Evolutionary conservation across 2,797 vertebrate species (phyloP).

Genomic region (Myiothlypis chrysogaster): DNA sequence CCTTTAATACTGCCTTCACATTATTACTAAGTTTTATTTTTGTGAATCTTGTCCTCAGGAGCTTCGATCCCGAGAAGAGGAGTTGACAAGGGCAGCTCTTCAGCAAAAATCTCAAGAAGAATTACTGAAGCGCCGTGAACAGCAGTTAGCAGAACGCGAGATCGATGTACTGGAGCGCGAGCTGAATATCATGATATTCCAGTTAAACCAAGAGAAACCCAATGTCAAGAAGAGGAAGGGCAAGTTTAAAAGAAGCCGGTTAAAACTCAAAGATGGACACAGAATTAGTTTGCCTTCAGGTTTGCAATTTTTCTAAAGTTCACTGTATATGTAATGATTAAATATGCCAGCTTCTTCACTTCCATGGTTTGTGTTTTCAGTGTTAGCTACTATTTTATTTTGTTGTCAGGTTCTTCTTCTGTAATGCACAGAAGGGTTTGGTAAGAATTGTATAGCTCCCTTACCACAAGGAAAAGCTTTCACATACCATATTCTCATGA

Average conservation of each 20-base stretch:
- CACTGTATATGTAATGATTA: neutral
- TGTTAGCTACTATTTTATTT: neutral
- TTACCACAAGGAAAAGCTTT: neutral
- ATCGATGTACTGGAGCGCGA: constrained; percentile 93
- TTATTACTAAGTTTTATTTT: neutral
- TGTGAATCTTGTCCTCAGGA: constrained; percentile 75
- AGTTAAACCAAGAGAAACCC: constrained; percentile 93
- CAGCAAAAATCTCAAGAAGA: constrained; percentile 96
- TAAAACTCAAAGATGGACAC: constrained; percentile 93
- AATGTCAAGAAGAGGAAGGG: constrained; percentile 95
- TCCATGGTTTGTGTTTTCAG: neutral
- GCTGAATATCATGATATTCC: constrained; percentile 94
- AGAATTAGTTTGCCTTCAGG: constrained; percentile 97
- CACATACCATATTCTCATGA: neutral
- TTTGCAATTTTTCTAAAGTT: constrained; percentile 40
- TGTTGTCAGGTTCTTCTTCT: neutral
- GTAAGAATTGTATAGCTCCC: neutral
- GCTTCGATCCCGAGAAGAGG: constrained; percentile 91
- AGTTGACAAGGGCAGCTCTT: constrained; percentile 87
- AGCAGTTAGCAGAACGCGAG: constrained; percentile 90
- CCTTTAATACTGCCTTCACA: neutral
- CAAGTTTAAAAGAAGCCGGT: constrained; percentile 90
- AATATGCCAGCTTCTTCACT: neutral
- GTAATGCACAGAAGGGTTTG: neutral
- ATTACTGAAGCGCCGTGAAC: constrained; percentile 88